Evolutionary conservation across 2,113 vertebrate genomes (phyloP), one percentile per base, ranked within the genome.

Genomic region (Coracopsis vasa): DNA sequence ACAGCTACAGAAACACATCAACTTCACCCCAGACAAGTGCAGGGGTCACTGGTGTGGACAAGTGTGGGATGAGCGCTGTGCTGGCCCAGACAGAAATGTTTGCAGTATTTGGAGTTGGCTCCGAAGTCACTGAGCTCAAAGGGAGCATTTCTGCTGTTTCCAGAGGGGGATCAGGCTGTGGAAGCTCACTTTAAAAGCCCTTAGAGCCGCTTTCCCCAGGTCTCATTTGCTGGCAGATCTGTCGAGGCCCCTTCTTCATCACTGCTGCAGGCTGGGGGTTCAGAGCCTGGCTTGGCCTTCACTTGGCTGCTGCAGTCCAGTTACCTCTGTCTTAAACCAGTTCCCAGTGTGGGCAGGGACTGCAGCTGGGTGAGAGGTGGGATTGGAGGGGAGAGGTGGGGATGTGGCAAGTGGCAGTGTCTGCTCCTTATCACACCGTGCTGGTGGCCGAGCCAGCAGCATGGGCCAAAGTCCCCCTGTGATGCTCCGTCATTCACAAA

Each of bases 381-480:
- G 54, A 33, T 20, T 33, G 53, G 29, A 54, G 53, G 53, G 29
- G 44, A 16, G 19, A 16, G 53, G 31, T 14, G 19, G 54, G 51
- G 13, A n/a, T 58, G 33, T 21, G 13, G 56, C n/a, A 24, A 35
- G 56, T 35, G 33, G 56, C 56, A 58, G 56, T 16, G 56, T 35
- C 56, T 58, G 56, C 56, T 58, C 33, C 56, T 35, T 35, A 35
- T 35, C 56, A 24, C 56, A 58, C 21, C 13, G 9, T 58, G 82
- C 62, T 44, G 83, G 64, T 10, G 14, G 24, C 78, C 0, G 1
- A 14, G 16, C 6, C 4, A 39, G 64, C 7, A 5, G 21, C 60
- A 17, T 0, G 0, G 19, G 3, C 39, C 7, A 4, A 2, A 8
- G 3, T 17, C 48, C 37, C 2, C 1, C 29, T 0, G 0, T 11